Percentiles rank a stretch among this genome's conserved stretches.
Conservation (phyloP, 2,888 invertebrate genomes). For the Aelia acuminata region DNA sequence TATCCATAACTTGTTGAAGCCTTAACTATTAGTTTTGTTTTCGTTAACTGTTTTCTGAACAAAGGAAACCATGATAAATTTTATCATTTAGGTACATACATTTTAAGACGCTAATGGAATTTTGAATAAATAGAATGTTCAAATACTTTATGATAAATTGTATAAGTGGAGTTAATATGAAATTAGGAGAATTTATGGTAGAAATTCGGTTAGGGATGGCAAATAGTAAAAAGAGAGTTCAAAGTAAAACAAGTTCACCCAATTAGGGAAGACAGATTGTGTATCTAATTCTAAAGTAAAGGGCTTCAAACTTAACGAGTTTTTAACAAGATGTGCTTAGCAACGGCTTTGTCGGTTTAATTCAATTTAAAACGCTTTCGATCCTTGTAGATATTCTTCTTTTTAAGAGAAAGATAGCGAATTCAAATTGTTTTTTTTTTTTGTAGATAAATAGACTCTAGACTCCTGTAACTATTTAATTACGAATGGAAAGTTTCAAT, state of each 20-base stretch:
- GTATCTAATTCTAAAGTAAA: neutral
- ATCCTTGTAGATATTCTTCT: neutral
- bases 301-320: constrained; percentile 8
- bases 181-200: neutral
- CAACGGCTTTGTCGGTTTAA: neutral
- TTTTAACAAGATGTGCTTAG: constrained; percentile 32
- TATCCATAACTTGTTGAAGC: no score
- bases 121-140: no score
- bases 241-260: neutral
- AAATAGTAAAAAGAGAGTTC: neutral
- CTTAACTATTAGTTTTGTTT: no score
- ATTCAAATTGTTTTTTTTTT: neutral
- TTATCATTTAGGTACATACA: no score
- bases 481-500: no score
- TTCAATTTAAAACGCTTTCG: neutral
- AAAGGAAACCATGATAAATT: no score
- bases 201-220: neutral
- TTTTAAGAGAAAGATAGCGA: neutral
- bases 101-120: no score
- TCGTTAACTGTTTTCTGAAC: no score
- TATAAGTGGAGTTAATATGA: neutral
- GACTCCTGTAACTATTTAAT: no score
- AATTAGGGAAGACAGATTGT: constrained; percentile 10
- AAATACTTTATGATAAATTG: no score
- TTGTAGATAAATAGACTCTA: no score